Evolutionary conservation across 2,797 vertebrate genomes (phyloP).

Genomic region (Sebastes vulpes): DNA sequence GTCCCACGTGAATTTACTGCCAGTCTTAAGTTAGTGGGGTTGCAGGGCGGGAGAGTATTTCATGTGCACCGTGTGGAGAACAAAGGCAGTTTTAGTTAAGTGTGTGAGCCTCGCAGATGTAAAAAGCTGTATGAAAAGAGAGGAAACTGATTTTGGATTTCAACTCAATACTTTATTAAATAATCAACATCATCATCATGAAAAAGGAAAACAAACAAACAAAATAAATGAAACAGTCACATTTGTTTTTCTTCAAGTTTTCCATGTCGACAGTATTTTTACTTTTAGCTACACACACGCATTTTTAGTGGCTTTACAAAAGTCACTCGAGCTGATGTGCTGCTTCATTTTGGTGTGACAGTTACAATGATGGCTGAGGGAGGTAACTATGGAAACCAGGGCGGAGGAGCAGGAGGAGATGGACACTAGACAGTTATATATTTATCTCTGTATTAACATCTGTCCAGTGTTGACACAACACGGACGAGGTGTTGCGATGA

Average conservation of each 20-base stretch:
- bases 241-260: conserved; percentile 79
- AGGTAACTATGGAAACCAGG: conserved; percentile 41
- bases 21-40: conserved; percentile 25
- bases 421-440: conserved; percentile 1
- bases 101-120: conserved; percentile 36
- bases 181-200: conserved; percentile 72
- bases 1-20: conserved; percentile 72
- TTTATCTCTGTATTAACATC: conserved; percentile 22
- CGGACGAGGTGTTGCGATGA: neutral
- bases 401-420: neutral
- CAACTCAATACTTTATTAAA: conserved; percentile 85
- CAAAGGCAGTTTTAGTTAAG: conserved; percentile 43
- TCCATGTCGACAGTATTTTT: conserved; percentile 46
- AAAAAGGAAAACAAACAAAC: conserved; percentile 58
- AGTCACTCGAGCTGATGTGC: conserved; percentile 52
- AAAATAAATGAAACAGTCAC: conserved; percentile 58
- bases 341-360: conserved; percentile 30
- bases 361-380: conserved; percentile 15
- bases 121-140: neutral
- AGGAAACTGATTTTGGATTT: conserved; percentile 13
- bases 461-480: conserved; percentile 25
- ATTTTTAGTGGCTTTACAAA: conserved; percentile 63
- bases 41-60: conserved; percentile 22
- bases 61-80: conserved; percentile 29
- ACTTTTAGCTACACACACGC: conserved; percentile 23